Evolutionary conservation across 1,140 invertebrate species (phyloP).

Genomic region (Aphis craccivora): DNA sequence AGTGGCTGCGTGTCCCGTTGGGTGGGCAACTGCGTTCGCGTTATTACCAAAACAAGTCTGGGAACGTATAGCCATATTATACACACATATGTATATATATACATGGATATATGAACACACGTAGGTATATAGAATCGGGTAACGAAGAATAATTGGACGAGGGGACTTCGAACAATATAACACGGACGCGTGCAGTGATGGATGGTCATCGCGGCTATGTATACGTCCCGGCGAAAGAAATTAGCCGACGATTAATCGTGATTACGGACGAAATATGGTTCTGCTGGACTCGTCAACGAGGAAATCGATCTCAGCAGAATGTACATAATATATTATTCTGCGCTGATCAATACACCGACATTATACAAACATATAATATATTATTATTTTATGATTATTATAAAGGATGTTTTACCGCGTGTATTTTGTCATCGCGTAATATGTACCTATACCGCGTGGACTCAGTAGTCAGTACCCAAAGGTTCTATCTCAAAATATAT

Average conservation of each 20-base stretch:
- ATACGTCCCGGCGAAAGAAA: neutral
- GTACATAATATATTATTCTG: neutral
- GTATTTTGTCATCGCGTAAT: no score
- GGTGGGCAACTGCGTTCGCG: neutral
- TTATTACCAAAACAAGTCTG: neutral
- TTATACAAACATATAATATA: no score
- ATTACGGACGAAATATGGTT: slow-evolving; percentile 11
- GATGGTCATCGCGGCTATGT: slow-evolving; percentile 11
- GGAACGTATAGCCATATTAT: neutral
- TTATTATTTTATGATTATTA: no score
- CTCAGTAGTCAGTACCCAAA: neutral
- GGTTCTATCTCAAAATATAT: neutral
- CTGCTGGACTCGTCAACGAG: neutral
- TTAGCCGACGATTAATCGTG: slow-evolving; percentile 29
- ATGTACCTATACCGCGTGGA: no score
- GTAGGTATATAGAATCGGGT: neutral
- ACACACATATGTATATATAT: no score
- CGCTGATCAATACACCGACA: neutral
- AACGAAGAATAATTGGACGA: slow-evolving; percentile 13
- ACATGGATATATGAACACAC: neutral
- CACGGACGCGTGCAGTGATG: neutral
- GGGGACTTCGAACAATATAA: slow-evolving; percentile 6
- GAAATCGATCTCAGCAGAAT: neutral
- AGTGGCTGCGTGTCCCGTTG: neutral
- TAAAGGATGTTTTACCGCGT: no score